Evolutionary conservation across 2,888 invertebrate genomes (phyloP).

Genomic region (Oscheius sp.): DNA sequence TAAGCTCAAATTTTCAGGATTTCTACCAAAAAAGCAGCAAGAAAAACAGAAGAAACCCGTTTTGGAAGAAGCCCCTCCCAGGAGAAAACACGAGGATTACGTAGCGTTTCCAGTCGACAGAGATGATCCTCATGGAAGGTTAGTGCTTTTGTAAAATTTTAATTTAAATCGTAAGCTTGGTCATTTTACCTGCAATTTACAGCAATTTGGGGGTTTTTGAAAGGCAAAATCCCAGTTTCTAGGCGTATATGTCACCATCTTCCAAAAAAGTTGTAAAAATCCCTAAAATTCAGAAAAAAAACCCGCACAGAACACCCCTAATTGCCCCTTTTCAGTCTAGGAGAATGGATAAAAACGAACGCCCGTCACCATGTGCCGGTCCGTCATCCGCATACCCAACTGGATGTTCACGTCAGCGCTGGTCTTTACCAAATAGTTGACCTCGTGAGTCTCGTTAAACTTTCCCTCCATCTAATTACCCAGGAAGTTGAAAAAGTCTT

Average conservation of each 20-base stretch:
- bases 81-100: constrained; percentile 6
- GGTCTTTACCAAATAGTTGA: constrained; percentile 72
- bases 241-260: no score
- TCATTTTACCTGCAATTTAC: no score
- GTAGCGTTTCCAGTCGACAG: background rate
- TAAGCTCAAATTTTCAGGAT: no score
- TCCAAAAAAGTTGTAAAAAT: background rate
- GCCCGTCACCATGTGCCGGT: constrained; percentile 54
- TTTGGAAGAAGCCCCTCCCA: background rate
- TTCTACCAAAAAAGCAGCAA: constrained; percentile 32
- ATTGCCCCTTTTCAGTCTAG: constrained; percentile 44
- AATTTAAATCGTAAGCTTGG: background rate
- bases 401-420: constrained; percentile 68
- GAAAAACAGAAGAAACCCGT: constrained; percentile 30
- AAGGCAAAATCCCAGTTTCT: no score
- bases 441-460: constrained; percentile 53
- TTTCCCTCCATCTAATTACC: background rate
- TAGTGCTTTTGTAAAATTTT: background rate
- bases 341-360: constrained; percentile 45
- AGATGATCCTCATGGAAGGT: constrained; percentile 40
- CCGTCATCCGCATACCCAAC: constrained; percentile 49
- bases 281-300: no score
- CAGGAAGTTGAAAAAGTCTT: background rate
- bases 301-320: no score
- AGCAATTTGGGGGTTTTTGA: no score